Percentiles rank a stretch among this genome's conserved stretches.
Conservation (phyloP, 2,888 invertebrate genomes). For the Cataglyphis altisquamis region DNA sequence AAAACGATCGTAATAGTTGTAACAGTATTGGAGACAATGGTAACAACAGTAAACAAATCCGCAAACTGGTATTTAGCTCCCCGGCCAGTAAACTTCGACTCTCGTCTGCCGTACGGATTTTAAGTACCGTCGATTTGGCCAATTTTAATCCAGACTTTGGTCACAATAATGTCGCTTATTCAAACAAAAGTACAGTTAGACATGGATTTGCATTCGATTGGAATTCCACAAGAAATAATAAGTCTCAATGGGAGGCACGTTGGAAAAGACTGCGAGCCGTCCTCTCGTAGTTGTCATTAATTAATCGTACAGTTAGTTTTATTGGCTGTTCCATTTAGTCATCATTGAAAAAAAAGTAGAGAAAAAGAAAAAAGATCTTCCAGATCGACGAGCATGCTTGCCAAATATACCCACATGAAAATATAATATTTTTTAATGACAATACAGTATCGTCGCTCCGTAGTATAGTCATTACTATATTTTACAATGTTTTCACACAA, state of each 20-base stretch:
- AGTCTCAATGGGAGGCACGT: conserved; percentile 76
- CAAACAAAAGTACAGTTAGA: conserved; percentile 54
- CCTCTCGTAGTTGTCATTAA: conserved; percentile 78
- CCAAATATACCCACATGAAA: conserved; percentile 77
- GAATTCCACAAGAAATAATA: conserved; percentile 72
- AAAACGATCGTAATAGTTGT: conserved; percentile 68
- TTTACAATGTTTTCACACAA: conserved; percentile 62
- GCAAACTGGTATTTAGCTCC: conserved; percentile 80
- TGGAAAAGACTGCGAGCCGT: conserved; percentile 80
- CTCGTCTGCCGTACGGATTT: conserved; percentile 79
- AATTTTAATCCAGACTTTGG: conserved; percentile 65
- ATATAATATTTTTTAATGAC: conserved; percentile 82
- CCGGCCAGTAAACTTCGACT: conserved; percentile 79
- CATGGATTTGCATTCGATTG: conserved; percentile 72
- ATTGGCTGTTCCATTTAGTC: conserved; percentile 59
- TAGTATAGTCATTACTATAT: conserved; percentile 65
- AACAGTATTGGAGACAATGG: conserved; percentile 68
- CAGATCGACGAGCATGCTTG: conserved; percentile 77
- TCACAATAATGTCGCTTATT: conserved; percentile 49
- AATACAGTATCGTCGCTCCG: conserved; percentile 69
- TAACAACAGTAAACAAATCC: conserved; percentile 71
- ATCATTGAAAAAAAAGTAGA: conserved; percentile 28
- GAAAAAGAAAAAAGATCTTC: conserved; percentile 69
- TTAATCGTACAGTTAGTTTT: conserved; percentile 49
- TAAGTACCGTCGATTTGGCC: conserved; percentile 73